Evolutionary conservation across 2,797 vertebrate genomes (phyloP), one percentile per base, ranked within the genome.

Genomic region (Ispidina lecontei): DNA sequence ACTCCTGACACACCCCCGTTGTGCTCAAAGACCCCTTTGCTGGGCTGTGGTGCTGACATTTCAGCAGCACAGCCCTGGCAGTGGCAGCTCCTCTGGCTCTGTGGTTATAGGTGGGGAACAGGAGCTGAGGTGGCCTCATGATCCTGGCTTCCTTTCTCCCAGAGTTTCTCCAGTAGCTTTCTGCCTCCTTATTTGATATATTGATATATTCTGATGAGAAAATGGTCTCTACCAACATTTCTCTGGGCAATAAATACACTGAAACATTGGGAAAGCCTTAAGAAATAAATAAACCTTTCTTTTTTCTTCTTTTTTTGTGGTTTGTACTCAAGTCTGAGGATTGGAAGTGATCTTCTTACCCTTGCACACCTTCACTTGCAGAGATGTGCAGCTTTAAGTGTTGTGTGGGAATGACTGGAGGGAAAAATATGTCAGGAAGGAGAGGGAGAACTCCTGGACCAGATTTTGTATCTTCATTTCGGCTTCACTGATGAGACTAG

Each of bases 51-150:
- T 41, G 41, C 28, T 49, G 41, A 20, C 0, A 3, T 54, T 69
- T 35, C 22, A 20, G 31, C 44, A 39, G 37, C 33, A 10, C 31
- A 54, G 26, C 4, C 2, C n/a, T n/a, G 25, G 46, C 15, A 58
- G 11, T 0, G 2, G 26, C 15, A 26, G 35, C 8, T 43, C 15
- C 33, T 69, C n/a, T 3, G 10, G 22, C 9, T 56, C 0, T 2
- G 12, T 31, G 31, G 3, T 55, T 3, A 0, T 51, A 29, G 25
- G 39, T 49, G 31, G 6, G 46, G 28, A 21, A 9, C 0, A 1
- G 47, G 37, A 79, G 12, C 58, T 52, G 12, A 35, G 16, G 6
- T 49, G 11, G 5, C 7, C 44, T 78, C 33, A 5, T 0, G 2
- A 16, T 75, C 58, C 49, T 33, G 20, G 29, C 73, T 76, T 82